A percentile compares a stretch with the other conserved stretches of the same genome.
phyloP scores from a whole-genome alignment of 2,113 vertebrate genomes.

The Collichthys lucidus region DNA sequence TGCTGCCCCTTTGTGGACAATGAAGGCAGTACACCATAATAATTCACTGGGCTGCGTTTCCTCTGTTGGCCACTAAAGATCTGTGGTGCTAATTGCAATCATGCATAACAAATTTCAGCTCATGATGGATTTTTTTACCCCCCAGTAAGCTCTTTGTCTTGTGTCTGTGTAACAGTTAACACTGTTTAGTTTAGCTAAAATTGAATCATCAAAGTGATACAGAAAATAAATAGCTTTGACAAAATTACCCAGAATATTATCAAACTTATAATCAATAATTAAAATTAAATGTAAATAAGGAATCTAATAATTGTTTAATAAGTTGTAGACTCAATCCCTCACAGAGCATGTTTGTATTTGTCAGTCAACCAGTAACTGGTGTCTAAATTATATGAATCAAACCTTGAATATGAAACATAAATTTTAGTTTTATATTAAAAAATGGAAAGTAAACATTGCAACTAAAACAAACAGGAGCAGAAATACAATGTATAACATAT shows the following conservation, averaged over 20 bases:
- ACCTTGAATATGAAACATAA: too few species aligned
- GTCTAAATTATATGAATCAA: neutral
- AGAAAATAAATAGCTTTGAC: neutral
- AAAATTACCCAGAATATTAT: neutral
- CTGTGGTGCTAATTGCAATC: neutral
- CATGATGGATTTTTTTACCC: neutral
- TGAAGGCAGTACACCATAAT: neutral
- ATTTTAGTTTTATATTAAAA: neutral
- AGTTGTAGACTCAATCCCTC: neutral
- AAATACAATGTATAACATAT: neutral
- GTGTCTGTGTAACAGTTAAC: neutral
- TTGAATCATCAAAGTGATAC: neutral
- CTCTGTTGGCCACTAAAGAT: constrained; percentile 23
- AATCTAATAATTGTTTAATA: neutral
- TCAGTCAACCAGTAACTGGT: too few species aligned
- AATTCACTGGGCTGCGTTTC: constrained; percentile 22
- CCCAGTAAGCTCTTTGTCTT: neutral
- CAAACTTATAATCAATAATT: neutral
- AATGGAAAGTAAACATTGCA: neutral
- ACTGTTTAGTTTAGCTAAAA: neutral
- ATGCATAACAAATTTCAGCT: neutral
- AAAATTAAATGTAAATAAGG: too few species aligned
- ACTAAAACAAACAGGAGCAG: neutral
- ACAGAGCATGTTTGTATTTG: neutral
- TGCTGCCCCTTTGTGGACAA: constrained; percentile 72